phyloP scores from a whole-genome alignment of 2,113 vertebrate species.

The Oreochromis tanganicae region DNA sequence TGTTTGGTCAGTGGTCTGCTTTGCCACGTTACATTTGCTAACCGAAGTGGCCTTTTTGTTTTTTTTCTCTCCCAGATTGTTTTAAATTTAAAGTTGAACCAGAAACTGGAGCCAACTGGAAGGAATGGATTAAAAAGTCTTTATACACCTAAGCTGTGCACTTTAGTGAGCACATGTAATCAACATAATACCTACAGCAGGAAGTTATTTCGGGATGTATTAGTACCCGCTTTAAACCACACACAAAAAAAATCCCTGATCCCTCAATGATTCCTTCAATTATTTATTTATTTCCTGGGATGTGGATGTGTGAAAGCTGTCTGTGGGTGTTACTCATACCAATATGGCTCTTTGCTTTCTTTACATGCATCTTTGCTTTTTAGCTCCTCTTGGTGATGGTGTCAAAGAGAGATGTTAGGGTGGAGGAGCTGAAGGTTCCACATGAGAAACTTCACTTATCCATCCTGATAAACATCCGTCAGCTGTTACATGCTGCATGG shows the following conservation, averaged over 20 bases:
- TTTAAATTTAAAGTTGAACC: background rate
- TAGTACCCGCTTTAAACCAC: background rate
- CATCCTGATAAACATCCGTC: background rate
- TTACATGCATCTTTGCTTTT: background rate
- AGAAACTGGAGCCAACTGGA: background rate
- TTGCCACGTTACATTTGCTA: background rate
- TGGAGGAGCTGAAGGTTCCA: background rate
- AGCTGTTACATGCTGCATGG: background rate
- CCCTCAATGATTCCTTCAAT: background rate
- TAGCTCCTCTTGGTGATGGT: background rate
- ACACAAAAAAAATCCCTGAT: background rate
- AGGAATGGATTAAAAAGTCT: background rate
- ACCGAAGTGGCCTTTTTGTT: fast-evolving
- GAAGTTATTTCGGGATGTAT: background rate
- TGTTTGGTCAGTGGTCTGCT: background rate
- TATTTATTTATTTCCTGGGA: background rate
- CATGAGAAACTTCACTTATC: background rate
- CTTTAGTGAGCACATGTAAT: background rate
- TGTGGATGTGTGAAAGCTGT: background rate
- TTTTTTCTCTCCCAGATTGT: background rate
- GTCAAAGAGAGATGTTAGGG: background rate
- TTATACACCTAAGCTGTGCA: background rate
- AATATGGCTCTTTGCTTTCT: background rate
- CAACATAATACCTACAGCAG: background rate
- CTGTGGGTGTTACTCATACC: background rate